Base-by-base conservation (phyloP, 2,888 invertebrate genomes). In the Prionchulus punctatus region DNA sequence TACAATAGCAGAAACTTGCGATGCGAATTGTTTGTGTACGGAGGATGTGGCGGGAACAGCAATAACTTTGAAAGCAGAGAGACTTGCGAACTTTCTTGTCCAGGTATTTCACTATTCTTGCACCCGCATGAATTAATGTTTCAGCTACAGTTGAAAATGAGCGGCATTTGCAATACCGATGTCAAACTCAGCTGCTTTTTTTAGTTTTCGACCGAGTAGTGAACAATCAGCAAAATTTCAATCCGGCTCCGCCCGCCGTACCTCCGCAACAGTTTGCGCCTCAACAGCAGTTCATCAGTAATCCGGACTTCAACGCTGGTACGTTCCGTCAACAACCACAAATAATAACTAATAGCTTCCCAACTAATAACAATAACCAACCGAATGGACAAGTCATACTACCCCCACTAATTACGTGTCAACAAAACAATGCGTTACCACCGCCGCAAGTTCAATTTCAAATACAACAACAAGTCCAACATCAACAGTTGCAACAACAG, bases 11-110 rank as follows among this genome's bases (percentile, higher is more conserved):
- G 63, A 31, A 67, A 67, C 52, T 61, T 67, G 21, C 61, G 66
- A 27, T 68, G 68, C 59, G 68, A 68, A 57, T 66, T 66, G 58
- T 66, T 69, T 53, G 65, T 68, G 36, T 68, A 62, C 60, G 63
- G 65, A 48, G 68, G 68, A 50, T 59, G 62, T 4, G 65, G 64
- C 27, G 68, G 68, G 53, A 68, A 69, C 58, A 61, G 59, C 27
- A 68, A 68, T 53, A 63, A 63, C 55, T 68, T 68, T 57, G 62
- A 63, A 54, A 63, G 62, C 3, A 59, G 62, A 12, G 58, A 59
- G n/a, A 66, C 66, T 25, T 68, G 68, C 59, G 64, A 65, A 54
- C 45, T 60, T 26, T 57, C 61, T 45, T 66, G 66, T 52, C 43
- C 56, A 25, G 56, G 55, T 55, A 52, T 7, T n/a, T n/a, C n/a